Conservation (phyloP, 1,140 invertebrate species). For the Ips nitidus region DNA sequence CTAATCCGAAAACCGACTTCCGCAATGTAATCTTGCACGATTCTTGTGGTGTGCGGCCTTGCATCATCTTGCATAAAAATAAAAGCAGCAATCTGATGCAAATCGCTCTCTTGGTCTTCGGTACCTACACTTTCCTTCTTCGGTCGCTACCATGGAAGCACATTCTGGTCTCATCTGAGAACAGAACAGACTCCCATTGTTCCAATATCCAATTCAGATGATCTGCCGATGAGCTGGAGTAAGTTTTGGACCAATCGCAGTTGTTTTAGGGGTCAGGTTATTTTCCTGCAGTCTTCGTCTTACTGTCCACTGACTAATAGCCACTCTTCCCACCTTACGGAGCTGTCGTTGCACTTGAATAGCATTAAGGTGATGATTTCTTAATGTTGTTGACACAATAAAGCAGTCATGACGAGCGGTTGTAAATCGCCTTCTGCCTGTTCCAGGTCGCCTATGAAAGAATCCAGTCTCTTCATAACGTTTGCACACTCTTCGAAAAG, state of each 20-base stretch:
- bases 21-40: conserved; percentile 20
- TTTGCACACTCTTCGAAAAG: neutral
- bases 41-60: neutral
- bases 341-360: conserved; percentile 30
- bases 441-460: neutral
- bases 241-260: conserved; percentile 11
- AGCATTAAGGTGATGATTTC: conserved; percentile 32
- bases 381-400: conserved; percentile 34
- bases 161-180: neutral
- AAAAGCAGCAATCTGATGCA: neutral
- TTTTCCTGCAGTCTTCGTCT: conserved; percentile 15
- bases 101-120: conserved; percentile 40
- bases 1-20: conserved; percentile 23
- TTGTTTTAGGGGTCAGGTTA: conserved; percentile 6
- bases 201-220: conserved; percentile 6
- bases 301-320: conserved; percentile 7
- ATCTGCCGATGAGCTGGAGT: conserved; percentile 4
- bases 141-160: neutral
- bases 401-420: conserved; percentile 27
- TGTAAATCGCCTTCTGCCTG: conserved; percentile 26
- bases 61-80: no score
- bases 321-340: conserved; percentile 17
- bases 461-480: no score
- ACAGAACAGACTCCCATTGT: conserved; percentile 9
- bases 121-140: conserved; percentile 35